phyloP scores from a whole-genome alignment of 2,888 invertebrate genomes.

The Leucophenga montana region DNA sequence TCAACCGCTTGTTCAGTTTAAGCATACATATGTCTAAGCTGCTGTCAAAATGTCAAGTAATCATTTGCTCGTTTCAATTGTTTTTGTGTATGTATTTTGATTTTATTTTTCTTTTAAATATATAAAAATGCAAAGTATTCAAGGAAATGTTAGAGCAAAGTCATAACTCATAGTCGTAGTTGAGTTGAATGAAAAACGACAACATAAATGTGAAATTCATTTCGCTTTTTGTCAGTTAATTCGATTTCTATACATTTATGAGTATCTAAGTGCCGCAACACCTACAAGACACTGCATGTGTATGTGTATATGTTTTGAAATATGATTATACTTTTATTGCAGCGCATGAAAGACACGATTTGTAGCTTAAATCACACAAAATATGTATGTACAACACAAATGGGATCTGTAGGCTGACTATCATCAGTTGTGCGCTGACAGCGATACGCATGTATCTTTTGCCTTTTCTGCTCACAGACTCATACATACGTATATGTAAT shows the following conservation, averaged over 20 bases:
- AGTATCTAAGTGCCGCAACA: background rate
- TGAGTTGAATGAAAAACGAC: conserved; percentile 1
- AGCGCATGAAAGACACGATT: conserved; percentile 3
- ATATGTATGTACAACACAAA: background rate
- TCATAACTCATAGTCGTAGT: background rate
- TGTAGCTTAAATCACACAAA: background rate
- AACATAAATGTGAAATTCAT: background rate
- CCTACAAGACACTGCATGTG: background rate
- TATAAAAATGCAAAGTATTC: background rate
- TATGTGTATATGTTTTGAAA: too few relatives aligned
- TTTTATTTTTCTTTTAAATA: conserved; percentile 7
- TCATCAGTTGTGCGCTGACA: background rate
- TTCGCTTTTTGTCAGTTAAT: conserved; percentile 9
- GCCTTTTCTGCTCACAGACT: background rate
- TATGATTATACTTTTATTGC: background rate
- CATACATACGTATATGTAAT: background rate
- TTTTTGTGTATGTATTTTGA: background rate
- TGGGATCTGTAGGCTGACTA: background rate
- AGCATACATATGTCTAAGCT: conserved; percentile 6
- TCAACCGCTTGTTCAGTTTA: background rate
- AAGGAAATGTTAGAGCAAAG: too few relatives aligned
- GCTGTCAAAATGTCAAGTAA: conserved; percentile 32
- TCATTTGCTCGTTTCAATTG: conserved; percentile 4
- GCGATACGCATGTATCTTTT: conserved; percentile 7
- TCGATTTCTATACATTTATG: background rate